Evolutionary conservation across 2,113 vertebrate species (phyloP), one percentile per base, ranked within the genome.

Genomic region (Arothron firmamentum): DNA sequence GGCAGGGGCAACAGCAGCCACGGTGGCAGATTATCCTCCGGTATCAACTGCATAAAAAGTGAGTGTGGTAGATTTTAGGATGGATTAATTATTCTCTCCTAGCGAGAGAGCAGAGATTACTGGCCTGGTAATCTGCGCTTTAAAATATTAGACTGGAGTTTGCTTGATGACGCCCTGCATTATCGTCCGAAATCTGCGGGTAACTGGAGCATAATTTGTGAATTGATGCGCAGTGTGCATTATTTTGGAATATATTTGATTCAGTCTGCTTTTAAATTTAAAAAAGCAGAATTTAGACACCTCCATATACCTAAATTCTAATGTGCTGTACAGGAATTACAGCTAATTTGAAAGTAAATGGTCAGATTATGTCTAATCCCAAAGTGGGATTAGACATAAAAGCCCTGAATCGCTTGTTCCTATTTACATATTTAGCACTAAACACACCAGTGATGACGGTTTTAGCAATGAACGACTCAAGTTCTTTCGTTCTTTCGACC

Each of bases 381-480:
- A 56, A 64, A 53, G 59, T 42, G 48, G 66, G 63, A 71, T 86
- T 68, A 84, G 72, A 85, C 81, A 87, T 70, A 56, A 60, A 17
- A 76, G 62, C 65, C 75, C 64, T 51, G 58, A 61, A 73, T 75
- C 70, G 62, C 42, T 60, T 79, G 31, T 75, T 81, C 63, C 56
- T 78, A 78, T 75, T 85, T 85, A 70, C 64, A 68, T 46, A 77
- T 70, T n/a, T n/a, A 72, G 70, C 66, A 77, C 64, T 61, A 49
- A 72, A 76, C 71, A 75, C 69, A 64, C 62, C 23, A 28, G 41
- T 51, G 49, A 70, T 72, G 62, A 70, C 59, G 52, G 56, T 72
- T 72, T 59, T 79, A 65, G 56, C 80, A 73, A 66, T 47, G 13
- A 34, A 34, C 9, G 31, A 34, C 31, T 34, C 8, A 77, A 47